A percentile compares a stretch with the other conserved stretches of the same genome.
Conservation (phyloP, 1,140 invertebrate genomes). For the Calliphora vicina region DNA sequence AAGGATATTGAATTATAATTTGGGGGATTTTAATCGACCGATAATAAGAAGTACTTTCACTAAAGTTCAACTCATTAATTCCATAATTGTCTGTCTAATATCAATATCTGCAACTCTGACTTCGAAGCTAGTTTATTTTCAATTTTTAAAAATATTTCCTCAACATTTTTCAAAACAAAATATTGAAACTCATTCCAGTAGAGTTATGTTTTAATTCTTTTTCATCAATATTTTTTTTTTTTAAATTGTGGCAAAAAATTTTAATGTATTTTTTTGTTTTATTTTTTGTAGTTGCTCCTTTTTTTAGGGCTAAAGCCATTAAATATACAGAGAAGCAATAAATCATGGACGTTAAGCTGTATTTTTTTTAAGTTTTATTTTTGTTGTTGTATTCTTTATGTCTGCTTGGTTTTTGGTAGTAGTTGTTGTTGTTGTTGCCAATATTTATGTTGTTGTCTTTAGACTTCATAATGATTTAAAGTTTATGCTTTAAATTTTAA, state of each 20-base stretch:
- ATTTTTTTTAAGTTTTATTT: conserved; percentile 34
- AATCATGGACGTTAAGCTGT: conserved; percentile 42
- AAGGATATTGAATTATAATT: too few relatives aligned
- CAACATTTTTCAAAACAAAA: too few relatives aligned
- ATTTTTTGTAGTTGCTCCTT: conserved; percentile 24
- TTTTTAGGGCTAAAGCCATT: conserved; percentile 39
- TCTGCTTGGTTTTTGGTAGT: background rate
- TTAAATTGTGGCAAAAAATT: background rate
- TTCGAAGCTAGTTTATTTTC: too few relatives aligned
- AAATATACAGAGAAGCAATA: conserved; percentile 40
- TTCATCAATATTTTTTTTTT: too few relatives aligned
- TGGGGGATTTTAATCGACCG: too few relatives aligned
- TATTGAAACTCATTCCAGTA: too few relatives aligned
- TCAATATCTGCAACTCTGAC: too few relatives aligned
- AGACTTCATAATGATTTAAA: conserved; percentile 31
- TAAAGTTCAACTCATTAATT: too few relatives aligned
- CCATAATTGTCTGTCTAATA: too few relatives aligned
- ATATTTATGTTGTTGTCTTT: conserved; percentile 25
- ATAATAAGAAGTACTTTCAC: too few relatives aligned
- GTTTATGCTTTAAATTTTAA: background rate
- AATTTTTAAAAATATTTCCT: too few relatives aligned
- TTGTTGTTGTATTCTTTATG: background rate
- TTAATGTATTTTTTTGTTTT: background rate
- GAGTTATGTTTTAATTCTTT: too few relatives aligned
- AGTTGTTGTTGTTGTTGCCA: background rate